These are phyloP conservation scores for Aradus depressus DNA, from an alignment of 2,888 invertebrate species.

Conservation along the genomic window DNA sequence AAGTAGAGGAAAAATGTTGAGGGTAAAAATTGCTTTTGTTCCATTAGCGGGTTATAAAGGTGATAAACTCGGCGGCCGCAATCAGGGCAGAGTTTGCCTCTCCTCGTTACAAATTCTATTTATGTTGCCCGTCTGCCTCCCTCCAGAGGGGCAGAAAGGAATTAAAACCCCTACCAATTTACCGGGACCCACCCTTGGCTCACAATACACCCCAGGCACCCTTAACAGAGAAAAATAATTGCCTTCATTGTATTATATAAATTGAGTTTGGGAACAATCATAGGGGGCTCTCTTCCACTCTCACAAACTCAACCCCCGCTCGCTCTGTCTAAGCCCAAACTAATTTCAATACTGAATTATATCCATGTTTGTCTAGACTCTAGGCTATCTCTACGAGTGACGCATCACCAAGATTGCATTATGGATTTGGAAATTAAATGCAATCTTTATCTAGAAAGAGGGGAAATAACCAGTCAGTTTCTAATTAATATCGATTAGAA, in stretches of 20 bases:
- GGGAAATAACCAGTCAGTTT: too few relatives aligned
- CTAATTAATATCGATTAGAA: too few relatives aligned
- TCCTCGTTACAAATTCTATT: slow-evolving; percentile 32
- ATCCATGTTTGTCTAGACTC: slow-evolving; percentile 3
- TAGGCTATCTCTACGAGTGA: neutral
- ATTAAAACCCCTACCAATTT: slow-evolving; percentile 31
- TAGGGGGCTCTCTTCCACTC: slow-evolving; percentile 17
- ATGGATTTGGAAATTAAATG: slow-evolving; percentile 11
- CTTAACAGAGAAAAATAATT: slow-evolving; percentile 30
- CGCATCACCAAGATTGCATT: neutral
- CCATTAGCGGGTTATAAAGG: slow-evolving; percentile 19
- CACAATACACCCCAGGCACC: slow-evolving; percentile 12
- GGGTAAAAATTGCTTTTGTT: slow-evolving; percentile 18
- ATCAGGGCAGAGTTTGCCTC: slow-evolving; percentile 8
- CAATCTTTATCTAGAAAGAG: too few relatives aligned
- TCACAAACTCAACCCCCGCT: slow-evolving; percentile 8
- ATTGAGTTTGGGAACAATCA: slow-evolving; percentile 31
- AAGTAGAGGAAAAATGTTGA: slow-evolving; percentile 15
- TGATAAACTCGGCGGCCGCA: slow-evolving; percentile 15
- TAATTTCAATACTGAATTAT: slow-evolving; percentile 28
- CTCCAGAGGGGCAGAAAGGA: slow-evolving; percentile 22
- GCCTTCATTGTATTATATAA: slow-evolving; percentile 31
- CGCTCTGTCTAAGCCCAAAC: slow-evolving; percentile 17
- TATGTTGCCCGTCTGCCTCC: slow-evolving; percentile 25
- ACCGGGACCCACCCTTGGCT: slow-evolving; percentile 26